Conservation (phyloP, 2,113 vertebrate genomes). For the Dinomys branickii region DNA sequence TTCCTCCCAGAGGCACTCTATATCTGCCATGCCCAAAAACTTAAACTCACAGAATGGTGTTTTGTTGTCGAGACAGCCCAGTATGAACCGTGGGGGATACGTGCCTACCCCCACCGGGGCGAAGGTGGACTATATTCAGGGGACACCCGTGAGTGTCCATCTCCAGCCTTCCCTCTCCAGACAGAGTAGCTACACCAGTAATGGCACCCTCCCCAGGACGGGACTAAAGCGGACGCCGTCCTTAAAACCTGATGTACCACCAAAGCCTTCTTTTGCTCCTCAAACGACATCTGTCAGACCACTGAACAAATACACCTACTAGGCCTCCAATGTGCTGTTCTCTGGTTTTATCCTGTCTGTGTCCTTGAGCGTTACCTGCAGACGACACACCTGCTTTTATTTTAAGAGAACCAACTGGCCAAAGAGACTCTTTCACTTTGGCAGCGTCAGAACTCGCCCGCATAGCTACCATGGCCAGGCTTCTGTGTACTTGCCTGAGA, state of each 20-base stretch:
- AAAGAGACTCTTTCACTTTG: slow-evolving; percentile 92
- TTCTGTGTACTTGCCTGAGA: slow-evolving; percentile 76
- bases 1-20: slow-evolving; percentile 96
- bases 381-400: slow-evolving; percentile 85
- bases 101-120: slow-evolving; percentile 92
- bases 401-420: slow-evolving; percentile 90
- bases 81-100: slow-evolving; percentile 95
- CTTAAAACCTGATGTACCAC: slow-evolving; percentile 97
- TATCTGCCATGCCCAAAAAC: slow-evolving; percentile 96
- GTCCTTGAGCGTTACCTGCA: slow-evolving; percentile 80
- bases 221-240: slow-evolving; percentile 97
- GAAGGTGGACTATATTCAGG: slow-evolving; percentile 96
- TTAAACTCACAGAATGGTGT: slow-evolving; percentile 94
- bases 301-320: slow-evolving; percentile 98
- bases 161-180: slow-evolving; percentile 93
- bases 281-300: slow-evolving; percentile 95
- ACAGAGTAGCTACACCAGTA: slow-evolving; percentile 97
- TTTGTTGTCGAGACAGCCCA: slow-evolving; percentile 95
- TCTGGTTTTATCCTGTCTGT: slow-evolving; percentile 78
- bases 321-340: slow-evolving; percentile 85
- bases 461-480: slow-evolving; percentile 81
- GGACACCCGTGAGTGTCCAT: slow-evolving; percentile 91
- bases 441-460: slow-evolving; percentile 87
- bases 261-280: slow-evolving; percentile 96
- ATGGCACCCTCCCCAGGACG: slow-evolving; percentile 96